Evolutionary conservation across 2,888 invertebrate species (phyloP), one percentile per base, ranked within the genome.

Genomic region (Chaetoderma sp.): DNA sequence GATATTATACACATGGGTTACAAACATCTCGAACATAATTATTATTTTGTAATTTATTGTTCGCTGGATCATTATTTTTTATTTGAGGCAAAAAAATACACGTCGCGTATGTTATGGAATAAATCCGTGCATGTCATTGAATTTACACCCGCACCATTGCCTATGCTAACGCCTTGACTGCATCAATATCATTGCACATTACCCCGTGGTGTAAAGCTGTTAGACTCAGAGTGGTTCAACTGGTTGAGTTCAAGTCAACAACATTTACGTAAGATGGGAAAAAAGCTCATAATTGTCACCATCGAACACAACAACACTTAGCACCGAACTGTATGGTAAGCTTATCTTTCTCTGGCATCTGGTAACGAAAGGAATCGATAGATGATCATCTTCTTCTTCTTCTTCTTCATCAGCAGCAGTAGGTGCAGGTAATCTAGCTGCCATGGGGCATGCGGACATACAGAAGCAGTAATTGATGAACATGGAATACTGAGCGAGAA

Each of bases 191-290:
- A 72, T 83, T 82, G 47, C 74, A 74, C 18, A 83, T 70, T 2
- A 83, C 81, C 23, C 79, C 78, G 45, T 83, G 78, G 59, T 83
- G 82, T 21, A 83, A 71, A 0, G 80, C 78, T 13, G 81, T 83
- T 21, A 83, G 64, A 1, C 82, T n/a, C 82, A 32, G 74, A 74
- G 64, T 83, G 82, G 49, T 78, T 83, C 25, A 66, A 61, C 47
- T 78, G 76, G 63, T 81, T 78, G 49, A 81, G 58, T 64, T 81
- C 73, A n/a, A 79, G 68, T 28, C 72, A 74, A 1, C 67, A 70
- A 6, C 64, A 27, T 8, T 67, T 65, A 10, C 59, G 62, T 10
- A 82, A 66, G 16, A 82, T 75, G 16, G 73, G n/a, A 66, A 21
- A 77, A 44, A 32, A 82, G 71, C 56, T 82, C 82, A 1, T 64